Evolutionary conservation across 2,888 invertebrate species (phyloP), one percentile per base, ranked within the genome.

Genomic region (Microdon myrmicae): DNA sequence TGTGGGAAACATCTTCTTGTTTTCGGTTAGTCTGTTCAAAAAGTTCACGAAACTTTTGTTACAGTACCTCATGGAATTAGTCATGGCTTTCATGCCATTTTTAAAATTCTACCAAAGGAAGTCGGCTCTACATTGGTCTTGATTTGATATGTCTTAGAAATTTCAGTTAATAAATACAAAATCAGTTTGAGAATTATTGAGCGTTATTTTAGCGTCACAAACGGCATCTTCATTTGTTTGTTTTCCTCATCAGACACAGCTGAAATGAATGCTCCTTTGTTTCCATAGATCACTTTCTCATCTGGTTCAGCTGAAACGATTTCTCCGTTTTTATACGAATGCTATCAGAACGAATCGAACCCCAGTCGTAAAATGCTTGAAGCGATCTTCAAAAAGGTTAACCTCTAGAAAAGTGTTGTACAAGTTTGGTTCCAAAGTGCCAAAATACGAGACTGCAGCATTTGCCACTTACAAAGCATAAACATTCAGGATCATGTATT

Each of bases 331-430:
- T 85, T 98, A 68, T 97, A 97, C 81, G 96, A 96, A 82, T 96
- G 97, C 82, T 98, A 98, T 81, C 96, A 96, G 81, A 87, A 94
- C 48, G 97, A 98, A 82, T 95, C 95, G 58, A 98, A 97, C 81
- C 98, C 98, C 44, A 96, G 95, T 71, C 86, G 97, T 35, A 97
- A 97, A 82, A 96, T 96, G 94, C 83, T 97, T 68, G 97, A 98
- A 79, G 94, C 93, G 72, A 97, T 98, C 74, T 95, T 97, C 4
- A 86, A 92, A 71, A 96, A 97, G 81, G 96, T 97, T 23, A 95
- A 96, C 47, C 83, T 97, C 68, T 96, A 96, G 80, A 97, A 97
- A 81, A 86, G 97, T 70, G 97, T 97, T 39, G 97, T 97, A 51
- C 97, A 97, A 83, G 79, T 79, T 70, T 76, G 74, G n/a, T n/a